Conservation (phyloP, 2,888 invertebrate genomes). For the Strigamia maritima region DNA sequence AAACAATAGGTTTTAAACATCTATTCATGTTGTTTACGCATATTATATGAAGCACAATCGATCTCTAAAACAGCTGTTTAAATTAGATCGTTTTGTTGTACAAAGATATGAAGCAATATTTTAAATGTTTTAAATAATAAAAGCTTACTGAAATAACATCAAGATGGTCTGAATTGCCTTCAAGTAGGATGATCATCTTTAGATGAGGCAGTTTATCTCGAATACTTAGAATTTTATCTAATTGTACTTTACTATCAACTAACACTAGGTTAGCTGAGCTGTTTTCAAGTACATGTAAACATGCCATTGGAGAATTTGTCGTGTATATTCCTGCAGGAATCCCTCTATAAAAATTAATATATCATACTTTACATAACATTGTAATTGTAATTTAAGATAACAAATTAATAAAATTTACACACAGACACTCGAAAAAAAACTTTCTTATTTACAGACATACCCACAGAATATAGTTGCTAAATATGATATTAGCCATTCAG, state of each 20-base stretch:
- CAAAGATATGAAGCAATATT: no score
- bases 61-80: no score
- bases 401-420: neutral
- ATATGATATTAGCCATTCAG: neutral
- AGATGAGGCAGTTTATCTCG: neutral
- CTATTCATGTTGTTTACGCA: no score
- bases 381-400: no score
- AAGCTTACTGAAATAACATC: neutral
- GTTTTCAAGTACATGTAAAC: neutral
- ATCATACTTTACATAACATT: neutral
- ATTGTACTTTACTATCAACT: neutral
- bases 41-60: no score
- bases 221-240: neutral
- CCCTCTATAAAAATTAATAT: neutral
- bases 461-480: neutral
- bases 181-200: neutral
- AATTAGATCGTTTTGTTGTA: no score
- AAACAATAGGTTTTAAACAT: no score
- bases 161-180: neutral
- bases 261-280: neutral
- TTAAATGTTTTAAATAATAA: no score
- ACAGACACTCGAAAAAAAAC: no score
- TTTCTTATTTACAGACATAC: no score
- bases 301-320: neutral
- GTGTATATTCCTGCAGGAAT: neutral